Conservation (phyloP, 2,888 invertebrate species). For the Melinaea marsaeus region DNA sequence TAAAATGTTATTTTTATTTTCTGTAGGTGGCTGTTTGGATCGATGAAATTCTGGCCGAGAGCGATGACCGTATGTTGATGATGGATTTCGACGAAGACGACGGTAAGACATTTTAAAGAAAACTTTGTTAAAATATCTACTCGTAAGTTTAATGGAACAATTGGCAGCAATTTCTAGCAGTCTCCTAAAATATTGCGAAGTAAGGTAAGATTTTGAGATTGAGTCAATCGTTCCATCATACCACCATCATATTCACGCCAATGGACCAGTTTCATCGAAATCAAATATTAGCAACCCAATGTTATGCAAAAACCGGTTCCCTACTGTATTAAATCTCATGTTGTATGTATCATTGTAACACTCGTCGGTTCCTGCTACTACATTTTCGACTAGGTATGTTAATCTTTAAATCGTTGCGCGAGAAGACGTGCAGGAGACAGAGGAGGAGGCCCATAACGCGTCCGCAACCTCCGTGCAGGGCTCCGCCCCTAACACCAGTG, state of each 20-base stretch:
- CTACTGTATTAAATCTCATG: not conserved
- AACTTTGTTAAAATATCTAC: too few relatives aligned
- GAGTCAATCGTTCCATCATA: constrained; percentile 53
- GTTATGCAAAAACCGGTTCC: not conserved
- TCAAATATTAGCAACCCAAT: not conserved
- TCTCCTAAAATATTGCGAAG: not conserved
- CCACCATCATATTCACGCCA: too few relatives aligned
- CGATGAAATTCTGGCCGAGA: constrained; percentile 64
- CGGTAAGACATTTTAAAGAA: constrained; percentile 44
- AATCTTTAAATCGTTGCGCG: constrained; percentile 37
- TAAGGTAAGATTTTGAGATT: constrained; percentile 52
- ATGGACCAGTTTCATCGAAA: not conserved
- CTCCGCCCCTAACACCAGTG: constrained; percentile 16
- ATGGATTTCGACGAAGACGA: constrained; percentile 73
- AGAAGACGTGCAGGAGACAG: constrained; percentile 21
- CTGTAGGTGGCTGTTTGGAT: constrained; percentile 67
- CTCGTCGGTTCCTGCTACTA: not conserved
- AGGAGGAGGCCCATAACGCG: constrained; percentile 8
- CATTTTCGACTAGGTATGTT: not conserved
- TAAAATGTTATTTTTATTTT: not conserved
- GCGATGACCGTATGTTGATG: constrained; percentile 71
- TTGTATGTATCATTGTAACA: not conserved
- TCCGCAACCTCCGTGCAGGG: constrained; percentile 9
- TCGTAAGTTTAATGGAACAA: constrained; percentile 36
- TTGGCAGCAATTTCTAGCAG: constrained; percentile 44